Percentiles rank a stretch among this genome's conserved stretches.
Conservation (phyloP, 1,140 invertebrate genomes). For the Drosophila ercepeae region DNA sequence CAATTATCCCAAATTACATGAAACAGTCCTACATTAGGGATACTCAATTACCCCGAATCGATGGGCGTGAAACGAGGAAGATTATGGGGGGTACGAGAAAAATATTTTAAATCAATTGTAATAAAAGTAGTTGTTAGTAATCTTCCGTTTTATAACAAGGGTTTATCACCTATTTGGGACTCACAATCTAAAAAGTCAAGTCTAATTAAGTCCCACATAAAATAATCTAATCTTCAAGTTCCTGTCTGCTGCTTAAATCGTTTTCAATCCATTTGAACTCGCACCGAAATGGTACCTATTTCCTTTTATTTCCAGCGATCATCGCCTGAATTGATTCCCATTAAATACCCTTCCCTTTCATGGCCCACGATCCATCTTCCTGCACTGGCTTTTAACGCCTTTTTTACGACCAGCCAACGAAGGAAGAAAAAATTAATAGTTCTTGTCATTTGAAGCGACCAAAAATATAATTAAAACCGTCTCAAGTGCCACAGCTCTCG, state of each 20-base stretch:
- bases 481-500: constrained; percentile 54
- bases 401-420: constrained; percentile 38
- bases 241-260: constrained; percentile 9
- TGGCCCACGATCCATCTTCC: constrained; percentile 28
- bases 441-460: constrained; percentile 57
- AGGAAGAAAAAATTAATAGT: constrained; percentile 53
- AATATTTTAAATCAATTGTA: not conserved
- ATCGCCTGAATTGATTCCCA: constrained; percentile 35
- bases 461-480: constrained; percentile 65
- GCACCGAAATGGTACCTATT: constrained; percentile 17
- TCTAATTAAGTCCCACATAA: not conserved
- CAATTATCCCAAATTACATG: constrained; percentile 59
- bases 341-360: constrained; percentile 20
- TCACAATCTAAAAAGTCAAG: not conserved
- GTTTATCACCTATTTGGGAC: not conserved
- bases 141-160: no score
- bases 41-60: constrained; percentile 27
- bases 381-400: constrained; percentile 48
- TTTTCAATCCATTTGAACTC: constrained; percentile 34
- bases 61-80: not conserved
- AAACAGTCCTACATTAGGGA: constrained; percentile 25
- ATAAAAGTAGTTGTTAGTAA: not conserved
- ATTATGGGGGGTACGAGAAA: not conserved
- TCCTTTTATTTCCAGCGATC: constrained; percentile 33
- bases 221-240: not conserved